A percentile compares a stretch with the other conserved stretches of the same genome.
Evolutionary conservation across 2,797 vertebrate species (phyloP).

Genomic region (Sternarchorhynchus goeldii): DNA sequence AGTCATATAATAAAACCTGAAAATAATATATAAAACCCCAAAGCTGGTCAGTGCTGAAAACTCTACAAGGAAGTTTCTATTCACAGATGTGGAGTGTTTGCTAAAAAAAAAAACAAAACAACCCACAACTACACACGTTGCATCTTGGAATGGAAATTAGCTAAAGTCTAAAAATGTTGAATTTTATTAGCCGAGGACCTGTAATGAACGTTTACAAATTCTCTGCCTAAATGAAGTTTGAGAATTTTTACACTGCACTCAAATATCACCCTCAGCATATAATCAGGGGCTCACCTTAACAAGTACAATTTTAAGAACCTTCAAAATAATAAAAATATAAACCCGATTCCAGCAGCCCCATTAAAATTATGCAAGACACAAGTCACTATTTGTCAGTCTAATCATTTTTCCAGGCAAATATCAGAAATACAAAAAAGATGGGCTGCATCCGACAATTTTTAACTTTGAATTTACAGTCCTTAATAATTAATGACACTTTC

Average conservation of each 20-base stretch:
- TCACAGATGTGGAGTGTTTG: constrained; percentile 47
- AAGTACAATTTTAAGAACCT: constrained; percentile 61
- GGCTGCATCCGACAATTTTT: constrained; percentile 46
- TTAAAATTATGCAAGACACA: constrained; percentile 67
- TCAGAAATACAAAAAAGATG: constrained; percentile 46
- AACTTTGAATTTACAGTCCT: constrained; percentile 16
- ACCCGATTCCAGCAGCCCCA: constrained; percentile 64
- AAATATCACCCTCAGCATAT: constrained; percentile 25
- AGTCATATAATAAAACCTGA: constrained; percentile 55
- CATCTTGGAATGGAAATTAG: no score
- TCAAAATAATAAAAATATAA: constrained; percentile 68
- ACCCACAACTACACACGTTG: not conserved
- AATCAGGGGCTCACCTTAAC: constrained; percentile 6
- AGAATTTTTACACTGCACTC: constrained; percentile 11
- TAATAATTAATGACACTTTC: constrained; percentile 28
- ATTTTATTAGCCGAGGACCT: constrained; percentile 45
- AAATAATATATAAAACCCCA: constrained; percentile 8
- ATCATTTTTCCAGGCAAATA: constrained; percentile 67
- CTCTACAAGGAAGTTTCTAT: constrained; percentile 22
- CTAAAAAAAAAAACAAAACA: not conserved
- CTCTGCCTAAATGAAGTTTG: constrained; percentile 27
- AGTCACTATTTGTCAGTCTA: constrained; percentile 65
- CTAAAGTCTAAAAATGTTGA: not conserved
- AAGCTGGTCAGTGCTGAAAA: constrained; percentile 37
- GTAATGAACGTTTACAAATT: constrained; percentile 29